Percentiles rank a stretch among this genome's conserved stretches.
phyloP scores from a whole-genome alignment of 2,888 invertebrate species.

The Junonia oenone region DNA sequence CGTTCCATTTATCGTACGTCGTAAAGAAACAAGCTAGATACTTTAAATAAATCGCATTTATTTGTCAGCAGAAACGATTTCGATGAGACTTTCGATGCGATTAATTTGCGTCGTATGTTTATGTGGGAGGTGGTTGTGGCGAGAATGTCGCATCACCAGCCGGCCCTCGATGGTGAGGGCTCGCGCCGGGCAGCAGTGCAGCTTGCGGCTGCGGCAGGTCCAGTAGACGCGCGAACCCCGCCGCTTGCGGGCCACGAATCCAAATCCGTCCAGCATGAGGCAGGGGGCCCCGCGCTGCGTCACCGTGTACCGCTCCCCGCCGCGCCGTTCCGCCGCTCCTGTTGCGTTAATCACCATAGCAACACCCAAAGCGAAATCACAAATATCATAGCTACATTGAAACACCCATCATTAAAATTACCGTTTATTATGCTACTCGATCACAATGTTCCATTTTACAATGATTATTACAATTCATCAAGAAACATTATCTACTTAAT shows the following conservation, averaged over 20 bases:
- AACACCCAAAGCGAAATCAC: conserved; percentile 15
- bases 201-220: conserved; percentile 58
- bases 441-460: conserved; percentile 27
- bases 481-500: conserved; percentile 12
- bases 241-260: conserved; percentile 63
- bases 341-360: conserved; percentile 32
- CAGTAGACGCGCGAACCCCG: conserved; percentile 67
- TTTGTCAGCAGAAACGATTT: conserved; percentile 45
- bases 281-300: conserved; percentile 68
- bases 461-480: conserved; percentile 12
- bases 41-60: conserved; percentile 3
- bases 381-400: conserved; percentile 7
- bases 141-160: conserved; percentile 42
- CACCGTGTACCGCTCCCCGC: conserved; percentile 57
- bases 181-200: conserved; percentile 52
- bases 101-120: conserved; percentile 43
- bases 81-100: conserved; percentile 66
- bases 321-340: conserved; percentile 36
- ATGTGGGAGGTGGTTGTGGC: conserved; percentile 54
- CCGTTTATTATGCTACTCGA: conserved; percentile 33
- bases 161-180: conserved; percentile 60
- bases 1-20: background rate
- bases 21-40: background rate
- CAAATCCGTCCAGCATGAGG: conserved; percentile 57
- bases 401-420: conserved; percentile 20